Conservation (phyloP, 2,797 vertebrate species). For the Myotis myotis region DNA sequence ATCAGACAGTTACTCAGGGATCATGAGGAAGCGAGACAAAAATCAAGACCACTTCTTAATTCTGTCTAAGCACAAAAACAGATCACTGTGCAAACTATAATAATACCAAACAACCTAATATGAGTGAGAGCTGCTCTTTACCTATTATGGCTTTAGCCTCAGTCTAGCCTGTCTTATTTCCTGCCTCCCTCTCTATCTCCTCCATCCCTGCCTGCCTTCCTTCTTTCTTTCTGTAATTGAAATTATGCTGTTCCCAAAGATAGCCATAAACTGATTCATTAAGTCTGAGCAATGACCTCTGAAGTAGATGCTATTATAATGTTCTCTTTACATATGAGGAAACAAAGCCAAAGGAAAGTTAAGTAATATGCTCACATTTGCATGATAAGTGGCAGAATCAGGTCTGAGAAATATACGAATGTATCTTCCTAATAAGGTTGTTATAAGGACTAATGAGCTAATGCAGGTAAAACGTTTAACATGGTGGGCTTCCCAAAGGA, state of each 20-base stretch:
- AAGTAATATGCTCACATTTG: background rate
- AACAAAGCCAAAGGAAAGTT: background rate
- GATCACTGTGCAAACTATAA: background rate
- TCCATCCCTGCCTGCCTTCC: background rate
- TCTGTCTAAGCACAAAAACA: background rate
- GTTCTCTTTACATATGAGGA: background rate
- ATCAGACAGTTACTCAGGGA: background rate
- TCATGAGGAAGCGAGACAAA: background rate
- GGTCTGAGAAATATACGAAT: background rate
- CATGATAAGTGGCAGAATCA: background rate
- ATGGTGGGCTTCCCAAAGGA: background rate
- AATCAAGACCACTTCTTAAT: background rate
- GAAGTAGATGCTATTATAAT: background rate
- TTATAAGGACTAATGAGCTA: constrained; percentile 10
- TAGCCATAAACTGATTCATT: background rate
- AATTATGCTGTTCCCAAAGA: background rate
- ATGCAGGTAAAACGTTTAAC: background rate
- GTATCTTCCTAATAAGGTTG: background rate
- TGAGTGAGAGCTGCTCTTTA: background rate
- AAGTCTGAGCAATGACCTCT: background rate
- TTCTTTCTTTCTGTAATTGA: background rate
- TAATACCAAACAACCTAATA: background rate
- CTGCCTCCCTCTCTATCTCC: background rate
- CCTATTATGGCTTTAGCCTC: background rate
- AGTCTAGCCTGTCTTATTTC: background rate